These are phyloP conservation scores for Labeo catla DNA, from an alignment of 2,113 vertebrate species.

Conservation along the genomic window DNA sequence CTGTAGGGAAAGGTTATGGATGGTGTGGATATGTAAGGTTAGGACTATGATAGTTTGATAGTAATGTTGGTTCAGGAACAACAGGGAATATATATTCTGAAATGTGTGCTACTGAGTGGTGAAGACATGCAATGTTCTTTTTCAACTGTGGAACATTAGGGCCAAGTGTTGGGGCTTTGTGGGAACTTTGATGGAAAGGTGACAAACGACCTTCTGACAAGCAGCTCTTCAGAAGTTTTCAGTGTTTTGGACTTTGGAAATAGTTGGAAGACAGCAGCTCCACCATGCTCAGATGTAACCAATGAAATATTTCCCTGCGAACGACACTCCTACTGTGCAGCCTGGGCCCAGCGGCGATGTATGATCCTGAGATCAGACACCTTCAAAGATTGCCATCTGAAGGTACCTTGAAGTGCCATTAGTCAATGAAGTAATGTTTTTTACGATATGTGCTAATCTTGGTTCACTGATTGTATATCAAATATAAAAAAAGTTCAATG, in stretches of 20 bases:
- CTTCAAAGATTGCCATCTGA: slow-evolving; percentile 80
- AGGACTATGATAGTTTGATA: too few species aligned
- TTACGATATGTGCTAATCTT: background rate
- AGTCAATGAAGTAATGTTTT: background rate
- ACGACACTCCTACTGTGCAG: slow-evolving; percentile 80
- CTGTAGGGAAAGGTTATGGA: too few species aligned
- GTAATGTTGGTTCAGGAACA: too few species aligned
- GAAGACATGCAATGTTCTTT: background rate
- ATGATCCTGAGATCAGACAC: slow-evolving; percentile 75
- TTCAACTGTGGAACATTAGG: slow-evolving; percentile 62
- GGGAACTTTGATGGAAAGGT: slow-evolving; percentile 84
- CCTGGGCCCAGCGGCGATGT: slow-evolving; percentile 83
- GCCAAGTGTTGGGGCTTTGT: slow-evolving; percentile 82
- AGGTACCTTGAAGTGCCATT: slow-evolving; percentile 64
- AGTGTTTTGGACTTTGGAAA: slow-evolving; percentile 79
- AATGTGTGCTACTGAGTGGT: background rate
- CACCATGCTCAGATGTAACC: slow-evolving; percentile 77
- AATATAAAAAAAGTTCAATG: background rate
- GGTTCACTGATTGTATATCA: background rate
- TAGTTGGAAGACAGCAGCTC: slow-evolving; percentile 78
- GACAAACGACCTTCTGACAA: slow-evolving; percentile 81
- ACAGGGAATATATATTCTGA: background rate
- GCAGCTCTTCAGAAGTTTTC: slow-evolving; percentile 62
- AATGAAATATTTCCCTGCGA: slow-evolving; percentile 80
- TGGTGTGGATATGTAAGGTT: too few species aligned